Evolutionary conservation across 2,797 vertebrate species (phyloP), one percentile per base, ranked within the genome.

Genomic region (Holocentrus rufus): DNA sequence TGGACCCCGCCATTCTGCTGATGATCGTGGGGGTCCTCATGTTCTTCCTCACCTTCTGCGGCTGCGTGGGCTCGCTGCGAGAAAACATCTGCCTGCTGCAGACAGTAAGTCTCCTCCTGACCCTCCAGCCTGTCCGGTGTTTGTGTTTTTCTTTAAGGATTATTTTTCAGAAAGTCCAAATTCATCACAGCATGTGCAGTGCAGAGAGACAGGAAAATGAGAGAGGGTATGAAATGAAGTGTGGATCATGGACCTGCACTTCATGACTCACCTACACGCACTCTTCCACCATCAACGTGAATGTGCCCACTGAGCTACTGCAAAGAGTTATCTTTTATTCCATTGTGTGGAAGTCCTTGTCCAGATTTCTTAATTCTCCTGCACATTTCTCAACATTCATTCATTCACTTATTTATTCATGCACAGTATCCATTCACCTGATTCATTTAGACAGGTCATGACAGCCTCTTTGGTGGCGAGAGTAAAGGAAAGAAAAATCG

Each of bases 41-140:
- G 95, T 99, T 99, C 92, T 82, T 97, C 75, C 89, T 99, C 90
- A 98, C 97, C 42, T 99, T 98, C 94, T 98, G 96, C 2, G 97
- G 97, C 85, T 99, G 97, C 14, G 92, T 98, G 0, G 97, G 97
- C 52, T 97, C 97, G 57, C 88, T 99, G 61, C 85, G 97, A 0
- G 97, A 99, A 88, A 99, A 99, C 91, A 96, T 97, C 86, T 96
- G 95, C 85, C 95, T 98, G 69, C 92, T 98, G 74, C 95, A 97
- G 89, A 91, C 89, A 7, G 97, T 98, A 82, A 92, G 94, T 72
- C 50, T 53, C 18, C 20, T 14, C 23, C 11, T 39, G 11, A 39
- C 10, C 36, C 10, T 11, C 11, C 8, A 42, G 11, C 13, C 13
- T 11, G 23, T 13, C n/a, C 6, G 4, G 13, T 14, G 31, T n/a